Conservation (phyloP, 2,797 vertebrate genomes). For the Semaprochilodus insignis region DNA sequence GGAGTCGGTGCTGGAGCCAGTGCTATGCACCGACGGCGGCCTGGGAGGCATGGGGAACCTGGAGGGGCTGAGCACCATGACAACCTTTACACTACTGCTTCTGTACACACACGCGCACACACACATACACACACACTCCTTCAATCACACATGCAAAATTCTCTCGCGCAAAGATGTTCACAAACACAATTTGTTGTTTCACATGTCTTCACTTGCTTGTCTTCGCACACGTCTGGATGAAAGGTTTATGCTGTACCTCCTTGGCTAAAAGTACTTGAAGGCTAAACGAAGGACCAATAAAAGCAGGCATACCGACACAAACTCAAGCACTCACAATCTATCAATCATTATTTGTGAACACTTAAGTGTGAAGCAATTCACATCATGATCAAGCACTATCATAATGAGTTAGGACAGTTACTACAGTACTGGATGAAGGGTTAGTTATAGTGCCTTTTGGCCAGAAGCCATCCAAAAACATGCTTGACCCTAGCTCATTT, state of each 20-base stretch:
- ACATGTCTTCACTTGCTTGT: background rate
- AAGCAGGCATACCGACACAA: conserved; percentile 7
- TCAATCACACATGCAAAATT: conserved; percentile 39
- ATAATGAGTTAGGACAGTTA: conserved; percentile 63
- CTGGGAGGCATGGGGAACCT: conserved; percentile 93
- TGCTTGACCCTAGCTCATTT: conserved; percentile 21
- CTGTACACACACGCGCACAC: conserved; percentile 53
- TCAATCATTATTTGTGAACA: background rate
- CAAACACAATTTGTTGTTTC: conserved; percentile 9
- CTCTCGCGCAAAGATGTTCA: conserved; percentile 12
- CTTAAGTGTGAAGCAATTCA: conserved; percentile 9
- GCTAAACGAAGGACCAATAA: background rate
- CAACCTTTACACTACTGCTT: conserved; percentile 73
- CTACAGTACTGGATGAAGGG: conserved; percentile 74
- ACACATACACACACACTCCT: conserved; percentile 38
- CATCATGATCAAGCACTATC: conserved; percentile 58
- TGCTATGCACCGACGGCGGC: conserved; percentile 97
- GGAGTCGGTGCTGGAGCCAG: conserved; percentile 97
- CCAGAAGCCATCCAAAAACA: conserved; percentile 43
- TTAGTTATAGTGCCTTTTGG: conserved; percentile 69
- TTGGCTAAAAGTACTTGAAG: conserved; percentile 25
- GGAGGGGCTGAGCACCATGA: conserved; percentile 91
- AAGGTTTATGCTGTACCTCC: conserved; percentile 48
- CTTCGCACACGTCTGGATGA: conserved; percentile 21
- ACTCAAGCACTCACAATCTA: conserved; percentile 9